Conservation (phyloP, 2,797 vertebrate genomes). For the Onychomys leucogaster region DNA sequence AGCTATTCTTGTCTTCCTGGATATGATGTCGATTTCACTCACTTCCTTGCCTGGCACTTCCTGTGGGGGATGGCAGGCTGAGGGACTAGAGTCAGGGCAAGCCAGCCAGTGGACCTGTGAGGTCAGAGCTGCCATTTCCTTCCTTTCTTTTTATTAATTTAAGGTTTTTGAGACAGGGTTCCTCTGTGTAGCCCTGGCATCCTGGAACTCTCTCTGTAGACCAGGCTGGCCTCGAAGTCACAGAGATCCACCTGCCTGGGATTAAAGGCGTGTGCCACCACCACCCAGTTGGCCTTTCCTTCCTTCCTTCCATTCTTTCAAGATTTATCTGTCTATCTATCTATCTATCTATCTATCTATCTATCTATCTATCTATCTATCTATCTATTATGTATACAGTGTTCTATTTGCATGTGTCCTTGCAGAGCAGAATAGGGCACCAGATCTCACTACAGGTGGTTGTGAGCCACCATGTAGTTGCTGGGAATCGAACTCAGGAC, state of each 20-base stretch:
- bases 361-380: too few relatives aligned
- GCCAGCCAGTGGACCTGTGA: neutral
- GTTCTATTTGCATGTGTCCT: too few relatives aligned
- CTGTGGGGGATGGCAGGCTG: neutral
- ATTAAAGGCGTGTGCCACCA: neutral
- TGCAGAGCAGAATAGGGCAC: too few relatives aligned
- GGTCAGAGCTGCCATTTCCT: neutral
- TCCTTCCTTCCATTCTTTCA: too few relatives aligned
- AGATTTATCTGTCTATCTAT: too few relatives aligned
- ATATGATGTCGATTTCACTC: neutral
- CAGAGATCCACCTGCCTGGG: neutral
- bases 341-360: too few relatives aligned
- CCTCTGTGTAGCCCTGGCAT: neutral
- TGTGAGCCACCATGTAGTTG: too few relatives aligned
- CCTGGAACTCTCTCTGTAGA: neutral
- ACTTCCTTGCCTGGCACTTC: neutral
- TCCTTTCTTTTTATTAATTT: rapidly evolving
- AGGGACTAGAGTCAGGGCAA: neutral
- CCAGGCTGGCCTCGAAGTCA: neutral
- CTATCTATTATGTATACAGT: too few relatives aligned
- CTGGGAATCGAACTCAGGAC: too few relatives aligned
- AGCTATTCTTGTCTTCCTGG: neutral
- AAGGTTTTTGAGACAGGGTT: neutral
- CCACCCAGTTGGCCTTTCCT: neutral
- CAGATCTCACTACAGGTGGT: too few relatives aligned